phyloP scores from a whole-genome alignment of 1,140 invertebrate genomes.

The Triops cancriformis region DNA sequence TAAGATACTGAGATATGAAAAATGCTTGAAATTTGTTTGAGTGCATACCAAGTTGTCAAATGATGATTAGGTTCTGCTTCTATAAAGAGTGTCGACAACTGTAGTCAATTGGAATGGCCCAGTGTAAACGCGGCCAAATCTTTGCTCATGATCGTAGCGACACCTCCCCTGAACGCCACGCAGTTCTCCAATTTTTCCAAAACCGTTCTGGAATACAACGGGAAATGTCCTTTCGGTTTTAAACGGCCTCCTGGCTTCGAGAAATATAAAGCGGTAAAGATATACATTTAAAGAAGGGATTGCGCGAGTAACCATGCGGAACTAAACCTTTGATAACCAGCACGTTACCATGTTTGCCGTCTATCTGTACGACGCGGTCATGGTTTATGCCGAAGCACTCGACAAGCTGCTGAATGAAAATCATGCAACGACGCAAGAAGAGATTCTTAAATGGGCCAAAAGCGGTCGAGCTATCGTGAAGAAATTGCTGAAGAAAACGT shows the following conservation, averaged over 20 bases:
- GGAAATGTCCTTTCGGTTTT: conserved; percentile 65
- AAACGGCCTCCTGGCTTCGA: conserved; percentile 48
- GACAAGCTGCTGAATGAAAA: conserved; percentile 54
- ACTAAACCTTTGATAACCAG: conserved; percentile 46
- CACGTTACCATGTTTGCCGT: conserved; percentile 86
- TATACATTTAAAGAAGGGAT: not conserved
- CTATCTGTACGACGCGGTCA: conserved; percentile 91
- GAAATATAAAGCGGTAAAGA: conserved; percentile 48
- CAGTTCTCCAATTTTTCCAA: conserved; percentile 53
- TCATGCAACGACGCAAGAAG: conserved; percentile 44
- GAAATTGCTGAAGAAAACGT: conserved; percentile 54
- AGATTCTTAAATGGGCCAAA: conserved; percentile 60
- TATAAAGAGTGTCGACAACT: conserved; percentile 32
- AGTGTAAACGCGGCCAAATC: conserved; percentile 51
- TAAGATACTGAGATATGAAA: conserved; percentile 52
- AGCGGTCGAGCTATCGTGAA: conserved; percentile 61
- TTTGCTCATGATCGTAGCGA: conserved; percentile 72
- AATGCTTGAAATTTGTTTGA: not conserved
- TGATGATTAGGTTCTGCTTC: conserved; percentile 2
- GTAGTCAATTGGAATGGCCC: conserved; percentile 29
- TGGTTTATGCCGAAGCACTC: conserved; percentile 78
- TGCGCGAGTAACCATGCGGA: not conserved
- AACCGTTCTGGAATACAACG: conserved; percentile 65
- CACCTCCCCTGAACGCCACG: conserved; percentile 63
- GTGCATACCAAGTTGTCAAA: not conserved